Evolutionary conservation across 2,797 vertebrate species (phyloP), one percentile per base, ranked within the genome.

Genomic region (Hypotaenidia philippensis): DNA sequence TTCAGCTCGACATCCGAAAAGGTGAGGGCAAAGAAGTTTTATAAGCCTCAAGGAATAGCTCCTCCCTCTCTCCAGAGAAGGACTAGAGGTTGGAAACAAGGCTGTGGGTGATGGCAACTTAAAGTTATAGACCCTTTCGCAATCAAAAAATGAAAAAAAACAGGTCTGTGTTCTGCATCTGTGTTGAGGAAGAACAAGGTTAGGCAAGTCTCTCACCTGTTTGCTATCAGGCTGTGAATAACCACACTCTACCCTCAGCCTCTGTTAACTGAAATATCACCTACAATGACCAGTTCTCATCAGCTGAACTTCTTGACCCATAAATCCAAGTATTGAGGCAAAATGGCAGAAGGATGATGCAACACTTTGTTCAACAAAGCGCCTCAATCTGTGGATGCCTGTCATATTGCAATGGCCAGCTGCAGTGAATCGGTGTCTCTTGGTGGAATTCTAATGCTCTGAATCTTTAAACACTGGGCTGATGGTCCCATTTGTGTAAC

Each of bases 401-500:
- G 6, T 31, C 0, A 0, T 10, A 27, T 80, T 80, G 53, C 2
- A 0, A 8, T 52, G 22, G 19, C 34, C 16, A 71, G 11, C 8
- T 21, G 20, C 2, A 15, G 12, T 50, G 14, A 87, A 81, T 10
- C 1, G 1, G 40, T 55, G 8, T 72, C 21, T 21, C 22, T 40
- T 45, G 14, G 11, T 40, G 16, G 13, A 70, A 71, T 5, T 31
- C 27, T 44, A 49, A 53, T 15, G 49, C 29, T 83, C 44, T 71
- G 44, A 13, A 80, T 17, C 11, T 50, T 69, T 53, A 61, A 79
- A 45, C 11, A 9, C 9, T 4, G 23, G 11, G 34, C 76, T 80
- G 27, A 29, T 70, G 19, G 41, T 26, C 16, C 21, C 12, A 9
- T 70, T 63, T 47, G 17, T 49, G 9, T 74, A 77, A 36, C 32